phyloP scores from a whole-genome alignment of 2,888 invertebrate genomes.

The Spisula solida region DNA sequence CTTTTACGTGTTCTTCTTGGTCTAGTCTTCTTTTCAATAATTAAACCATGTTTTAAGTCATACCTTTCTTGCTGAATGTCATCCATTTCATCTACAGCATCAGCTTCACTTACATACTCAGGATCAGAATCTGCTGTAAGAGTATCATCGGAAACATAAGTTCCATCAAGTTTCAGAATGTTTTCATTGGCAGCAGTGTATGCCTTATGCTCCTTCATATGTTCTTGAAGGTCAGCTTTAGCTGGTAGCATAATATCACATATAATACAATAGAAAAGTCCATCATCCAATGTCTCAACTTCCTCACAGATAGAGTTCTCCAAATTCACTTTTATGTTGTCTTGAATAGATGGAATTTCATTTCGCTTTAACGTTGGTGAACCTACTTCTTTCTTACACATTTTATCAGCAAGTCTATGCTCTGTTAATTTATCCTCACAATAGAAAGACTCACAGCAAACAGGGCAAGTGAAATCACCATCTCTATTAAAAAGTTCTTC shows the following conservation, averaged over 20 bases:
- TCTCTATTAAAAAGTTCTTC: neutral
- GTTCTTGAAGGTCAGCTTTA: slow-evolving; percentile 32
- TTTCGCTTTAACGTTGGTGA: neutral
- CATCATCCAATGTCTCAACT: neutral
- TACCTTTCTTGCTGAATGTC: neutral
- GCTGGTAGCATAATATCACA: slow-evolving; percentile 43
- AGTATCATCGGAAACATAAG: slow-evolving; percentile 34
- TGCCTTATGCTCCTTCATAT: slow-evolving; percentile 32
- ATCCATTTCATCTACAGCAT: neutral
- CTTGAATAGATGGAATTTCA: neutral
- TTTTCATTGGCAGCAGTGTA: neutral
- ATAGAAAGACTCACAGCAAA: neutral
- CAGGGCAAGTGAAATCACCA: neutral
- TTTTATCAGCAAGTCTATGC: neutral
- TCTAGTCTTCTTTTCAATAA: neutral
- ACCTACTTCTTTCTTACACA: neutral
- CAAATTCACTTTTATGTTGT: neutral
- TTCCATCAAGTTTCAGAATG: slow-evolving; percentile 37
- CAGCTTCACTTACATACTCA: neutral
- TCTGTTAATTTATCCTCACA: neutral
- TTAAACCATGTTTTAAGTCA: slow-evolving; percentile 1
- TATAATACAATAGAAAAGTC: slow-evolving; percentile 36
- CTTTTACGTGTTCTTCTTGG: neutral
- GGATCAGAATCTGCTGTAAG: slow-evolving; percentile 23
- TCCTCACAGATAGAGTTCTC: slow-evolving; percentile 1